A percentile compares a stretch with the other conserved stretches of the same genome.
Conservation (phyloP, 2,888 invertebrate genomes). For the Graphium colonna region DNA sequence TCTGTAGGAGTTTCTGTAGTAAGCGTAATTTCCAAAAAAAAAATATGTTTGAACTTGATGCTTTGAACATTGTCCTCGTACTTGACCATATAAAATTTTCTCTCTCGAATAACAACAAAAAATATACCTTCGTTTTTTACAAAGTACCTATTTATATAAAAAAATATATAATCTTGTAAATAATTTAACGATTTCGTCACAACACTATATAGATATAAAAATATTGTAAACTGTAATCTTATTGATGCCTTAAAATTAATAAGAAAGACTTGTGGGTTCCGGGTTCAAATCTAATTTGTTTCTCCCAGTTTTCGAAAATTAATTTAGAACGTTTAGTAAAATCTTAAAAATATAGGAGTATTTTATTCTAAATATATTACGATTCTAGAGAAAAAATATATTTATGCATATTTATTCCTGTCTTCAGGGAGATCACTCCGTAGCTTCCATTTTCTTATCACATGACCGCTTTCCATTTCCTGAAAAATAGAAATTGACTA, state of each 20-base stretch:
- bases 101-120: neutral
- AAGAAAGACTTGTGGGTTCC: slow-evolving; percentile 7
- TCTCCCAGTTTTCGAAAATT: slow-evolving; percentile 17
- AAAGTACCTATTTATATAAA: neutral
- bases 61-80: slow-evolving; percentile 7
- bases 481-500: slow-evolving; percentile 39
- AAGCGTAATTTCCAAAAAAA: no score
- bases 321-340: slow-evolving; percentile 30
- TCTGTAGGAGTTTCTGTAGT: no score
- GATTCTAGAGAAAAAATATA: slow-evolving; percentile 9
- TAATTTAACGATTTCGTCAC: neutral
- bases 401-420: slow-evolving; percentile 46
- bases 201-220: neutral
- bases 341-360: slow-evolving; percentile 32
- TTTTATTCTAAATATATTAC: slow-evolving; percentile 31
- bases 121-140: neutral
- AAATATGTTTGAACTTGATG: no score
- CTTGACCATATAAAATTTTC: neutral
- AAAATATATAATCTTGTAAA: neutral
- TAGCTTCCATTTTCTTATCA: slow-evolving; percentile 66
- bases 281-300: neutral
- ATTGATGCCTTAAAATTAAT: neutral
- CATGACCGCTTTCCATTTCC: slow-evolving; percentile 40
- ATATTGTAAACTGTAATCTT: neutral
- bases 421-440: slow-evolving; percentile 73